These are phyloP conservation scores for Macropus fuliginosus DNA, from an alignment of 2,797 vertebrate species.

Conservation along the genomic window DNA sequence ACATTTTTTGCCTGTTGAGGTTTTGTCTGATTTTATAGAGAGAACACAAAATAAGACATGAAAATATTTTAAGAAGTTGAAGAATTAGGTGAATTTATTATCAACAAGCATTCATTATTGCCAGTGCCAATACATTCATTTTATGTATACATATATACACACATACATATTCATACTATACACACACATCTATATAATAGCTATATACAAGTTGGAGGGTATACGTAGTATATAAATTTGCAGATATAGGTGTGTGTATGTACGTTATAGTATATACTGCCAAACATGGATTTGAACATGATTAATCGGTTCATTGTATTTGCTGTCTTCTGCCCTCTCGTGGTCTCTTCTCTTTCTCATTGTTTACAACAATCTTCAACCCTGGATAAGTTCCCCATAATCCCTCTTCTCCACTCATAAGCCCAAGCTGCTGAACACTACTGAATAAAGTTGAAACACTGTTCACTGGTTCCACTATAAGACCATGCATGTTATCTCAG, in stretches of 20 bases:
- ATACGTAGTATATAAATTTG: background rate
- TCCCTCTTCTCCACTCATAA: background rate
- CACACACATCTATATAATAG: background rate
- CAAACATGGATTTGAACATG: background rate
- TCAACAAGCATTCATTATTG: background rate
- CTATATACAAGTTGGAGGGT: background rate
- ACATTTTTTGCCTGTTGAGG: background rate
- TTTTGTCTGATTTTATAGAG: conserved; percentile 22
- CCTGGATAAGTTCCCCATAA: background rate
- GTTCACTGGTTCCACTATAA: background rate
- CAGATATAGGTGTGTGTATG: background rate
- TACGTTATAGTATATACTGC: background rate
- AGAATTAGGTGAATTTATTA: background rate
- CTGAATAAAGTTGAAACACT: background rate
- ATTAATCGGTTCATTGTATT: background rate
- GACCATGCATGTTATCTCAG: background rate
- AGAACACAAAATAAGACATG: background rate
- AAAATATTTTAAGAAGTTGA: background rate
- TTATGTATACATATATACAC: background rate
- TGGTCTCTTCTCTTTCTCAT: background rate
- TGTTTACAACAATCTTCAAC: background rate
- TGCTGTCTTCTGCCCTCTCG: background rate
- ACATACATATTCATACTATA: no score
- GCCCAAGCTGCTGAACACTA: background rate
- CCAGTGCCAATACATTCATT: background rate